Conservation (phyloP, 2,797 vertebrate species). For the Stomatorhinus walkeri region DNA sequence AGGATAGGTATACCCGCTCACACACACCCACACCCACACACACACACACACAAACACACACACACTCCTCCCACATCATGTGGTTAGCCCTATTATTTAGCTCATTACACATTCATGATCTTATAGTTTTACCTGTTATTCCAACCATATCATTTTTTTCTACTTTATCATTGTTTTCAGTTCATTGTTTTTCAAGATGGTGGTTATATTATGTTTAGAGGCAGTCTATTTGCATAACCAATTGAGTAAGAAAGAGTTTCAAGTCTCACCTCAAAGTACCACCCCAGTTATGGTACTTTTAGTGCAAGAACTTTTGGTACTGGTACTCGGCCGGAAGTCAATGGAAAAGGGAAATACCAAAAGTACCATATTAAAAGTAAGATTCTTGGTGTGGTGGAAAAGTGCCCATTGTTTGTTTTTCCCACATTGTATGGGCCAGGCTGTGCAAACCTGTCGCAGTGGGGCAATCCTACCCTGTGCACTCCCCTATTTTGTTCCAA, state of each 20-base stretch:
- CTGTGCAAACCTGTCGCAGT: constrained; percentile 40
- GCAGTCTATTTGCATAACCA: no score
- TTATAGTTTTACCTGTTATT: not conserved
- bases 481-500: constrained; percentile 44
- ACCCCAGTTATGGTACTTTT: no score
- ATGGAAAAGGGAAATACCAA: no score
- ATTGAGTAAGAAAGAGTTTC: no score
- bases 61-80: not conserved
- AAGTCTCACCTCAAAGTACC: no score
- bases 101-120: not conserved
- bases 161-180: not conserved
- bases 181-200: not conserved
- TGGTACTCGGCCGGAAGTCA: no score
- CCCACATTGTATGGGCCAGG: constrained; percentile 32
- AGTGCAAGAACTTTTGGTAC: no score
- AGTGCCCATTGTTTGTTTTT: constrained; percentile 27
- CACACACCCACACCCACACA: no score
- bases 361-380: no score
- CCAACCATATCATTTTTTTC: not conserved
- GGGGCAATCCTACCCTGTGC: constrained; percentile 18
- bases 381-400: no score
- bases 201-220: no score
- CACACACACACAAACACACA: not conserved
- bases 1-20: no score
- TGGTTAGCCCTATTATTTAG: not conserved